phyloP scores from a whole-genome alignment of 2,113 vertebrate genomes.

The Mobula birostris region DNA sequence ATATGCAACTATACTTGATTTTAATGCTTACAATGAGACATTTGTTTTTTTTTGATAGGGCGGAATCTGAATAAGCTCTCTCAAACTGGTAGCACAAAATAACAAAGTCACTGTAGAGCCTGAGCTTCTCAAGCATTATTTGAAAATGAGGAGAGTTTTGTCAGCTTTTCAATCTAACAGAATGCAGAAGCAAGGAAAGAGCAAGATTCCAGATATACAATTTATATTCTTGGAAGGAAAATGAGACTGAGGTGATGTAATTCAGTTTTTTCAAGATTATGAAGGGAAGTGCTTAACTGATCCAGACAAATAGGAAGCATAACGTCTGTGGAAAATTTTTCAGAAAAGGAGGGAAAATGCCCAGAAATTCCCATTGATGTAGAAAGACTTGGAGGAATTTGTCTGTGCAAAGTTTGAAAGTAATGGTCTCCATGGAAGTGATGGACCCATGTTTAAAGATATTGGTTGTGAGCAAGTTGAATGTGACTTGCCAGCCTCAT shows the following conservation, averaged over 20 bases:
- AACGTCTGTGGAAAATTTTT: background rate
- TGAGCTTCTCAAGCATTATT: background rate
- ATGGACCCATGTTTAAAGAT: background rate
- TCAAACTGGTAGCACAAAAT: background rate
- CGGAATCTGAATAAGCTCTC: background rate
- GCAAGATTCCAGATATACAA: background rate
- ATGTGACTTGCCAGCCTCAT: too few relatives aligned
- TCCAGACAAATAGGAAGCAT: background rate
- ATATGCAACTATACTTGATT: background rate
- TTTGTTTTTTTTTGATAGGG: background rate
- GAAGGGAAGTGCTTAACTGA: background rate
- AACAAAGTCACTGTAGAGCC: background rate
- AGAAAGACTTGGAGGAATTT: background rate
- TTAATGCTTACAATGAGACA: background rate
- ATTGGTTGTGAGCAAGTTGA: too few relatives aligned
- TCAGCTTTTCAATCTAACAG: background rate
- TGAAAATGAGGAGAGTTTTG: background rate
- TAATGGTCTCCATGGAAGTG: background rate
- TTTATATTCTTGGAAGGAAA: constrained; percentile 5
- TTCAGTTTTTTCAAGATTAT: background rate
- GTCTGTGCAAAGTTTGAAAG: background rate
- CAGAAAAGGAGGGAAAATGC: background rate
- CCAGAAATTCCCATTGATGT: background rate
- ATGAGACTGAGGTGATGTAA: background rate
- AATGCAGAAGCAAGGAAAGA: background rate